Conservation (phyloP, 2,888 invertebrate genomes). For the Pterostichus niger region DNA sequence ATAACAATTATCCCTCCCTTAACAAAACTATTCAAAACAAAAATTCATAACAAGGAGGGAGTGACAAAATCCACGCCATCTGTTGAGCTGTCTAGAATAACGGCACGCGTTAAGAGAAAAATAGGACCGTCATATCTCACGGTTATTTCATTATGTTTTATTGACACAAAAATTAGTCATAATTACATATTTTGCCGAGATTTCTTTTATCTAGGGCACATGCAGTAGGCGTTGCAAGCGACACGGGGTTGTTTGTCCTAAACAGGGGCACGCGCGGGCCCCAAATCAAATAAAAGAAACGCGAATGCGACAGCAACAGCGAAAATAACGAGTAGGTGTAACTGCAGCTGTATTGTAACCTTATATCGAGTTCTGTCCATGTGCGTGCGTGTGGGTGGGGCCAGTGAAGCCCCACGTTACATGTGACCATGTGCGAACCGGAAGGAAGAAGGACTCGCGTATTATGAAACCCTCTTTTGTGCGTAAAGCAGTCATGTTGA, state of each 20-base stretch:
- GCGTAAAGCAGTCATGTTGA: neutral
- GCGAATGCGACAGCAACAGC: slow-evolving; percentile 35
- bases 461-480: slow-evolving; percentile 17
- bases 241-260: slow-evolving; percentile 69
- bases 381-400: slow-evolving; percentile 68
- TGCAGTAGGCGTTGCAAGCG: slow-evolving; percentile 68
- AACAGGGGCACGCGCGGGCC: slow-evolving; percentile 70
- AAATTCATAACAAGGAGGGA: slow-evolving; percentile 47
- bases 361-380: slow-evolving; percentile 46
- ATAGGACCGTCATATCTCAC: slow-evolving; percentile 57
- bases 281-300: slow-evolving; percentile 64
- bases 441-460: slow-evolving; percentile 66
- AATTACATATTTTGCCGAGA: slow-evolving; percentile 68
- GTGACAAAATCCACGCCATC: slow-evolving; percentile 60
- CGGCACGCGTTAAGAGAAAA: slow-evolving; percentile 40
- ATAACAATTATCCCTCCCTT: neutral
- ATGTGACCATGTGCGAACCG: slow-evolving; percentile 68
- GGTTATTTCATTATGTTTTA: slow-evolving; percentile 65
- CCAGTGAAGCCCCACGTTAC: slow-evolving; percentile 68
- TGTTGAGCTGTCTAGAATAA: slow-evolving; percentile 56
- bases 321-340: slow-evolving; percentile 64
- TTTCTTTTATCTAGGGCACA: slow-evolving; percentile 60
- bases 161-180: slow-evolving; percentile 69
- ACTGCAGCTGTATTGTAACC: slow-evolving; percentile 66
- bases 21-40: slow-evolving; percentile 35